Conservation (phyloP, 2,113 vertebrate genomes). For the Casuarius casuarius region DNA sequence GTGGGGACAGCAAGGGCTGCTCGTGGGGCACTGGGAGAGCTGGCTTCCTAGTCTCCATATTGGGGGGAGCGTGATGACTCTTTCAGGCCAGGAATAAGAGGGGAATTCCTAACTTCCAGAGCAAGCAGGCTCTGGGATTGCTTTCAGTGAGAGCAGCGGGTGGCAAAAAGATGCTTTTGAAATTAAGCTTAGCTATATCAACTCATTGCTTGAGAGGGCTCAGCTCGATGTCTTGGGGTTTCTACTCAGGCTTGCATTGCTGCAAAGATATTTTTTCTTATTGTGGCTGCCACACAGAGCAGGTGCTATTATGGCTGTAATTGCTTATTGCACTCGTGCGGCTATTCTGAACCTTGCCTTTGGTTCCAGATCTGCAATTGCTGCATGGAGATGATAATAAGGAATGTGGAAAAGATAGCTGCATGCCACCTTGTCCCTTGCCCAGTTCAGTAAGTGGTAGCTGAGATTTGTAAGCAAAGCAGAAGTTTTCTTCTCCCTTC, state of each 20-base stretch:
- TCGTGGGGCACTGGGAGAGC: neutral
- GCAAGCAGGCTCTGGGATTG: neutral
- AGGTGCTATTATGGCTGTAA: neutral
- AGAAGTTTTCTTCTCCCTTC: neutral
- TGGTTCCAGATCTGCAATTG: neutral
- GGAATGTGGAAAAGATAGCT: neutral
- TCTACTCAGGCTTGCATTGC: neutral
- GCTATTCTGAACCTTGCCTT: neutral
- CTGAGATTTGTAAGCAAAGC: neutral
- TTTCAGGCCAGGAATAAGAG: neutral
- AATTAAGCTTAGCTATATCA: neutral
- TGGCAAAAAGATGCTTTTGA: neutral
- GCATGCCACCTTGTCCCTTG: neutral
- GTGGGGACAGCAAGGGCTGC: neutral
- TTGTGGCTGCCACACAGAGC: neutral
- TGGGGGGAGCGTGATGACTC: neutral
- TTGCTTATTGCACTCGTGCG: neutral
- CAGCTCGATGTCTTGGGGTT: neutral
- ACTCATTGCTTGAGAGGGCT: neutral
- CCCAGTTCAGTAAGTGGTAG: neutral
- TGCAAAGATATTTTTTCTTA: neutral
- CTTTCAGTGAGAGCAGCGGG: neutral
- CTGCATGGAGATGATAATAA: neutral
- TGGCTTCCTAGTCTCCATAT: neutral
- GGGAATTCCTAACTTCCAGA: neutral